Evolutionary conservation across 2,113 vertebrate species (phyloP), one percentile per base, ranked within the genome.

Genomic region (Rynchops niger): DNA sequence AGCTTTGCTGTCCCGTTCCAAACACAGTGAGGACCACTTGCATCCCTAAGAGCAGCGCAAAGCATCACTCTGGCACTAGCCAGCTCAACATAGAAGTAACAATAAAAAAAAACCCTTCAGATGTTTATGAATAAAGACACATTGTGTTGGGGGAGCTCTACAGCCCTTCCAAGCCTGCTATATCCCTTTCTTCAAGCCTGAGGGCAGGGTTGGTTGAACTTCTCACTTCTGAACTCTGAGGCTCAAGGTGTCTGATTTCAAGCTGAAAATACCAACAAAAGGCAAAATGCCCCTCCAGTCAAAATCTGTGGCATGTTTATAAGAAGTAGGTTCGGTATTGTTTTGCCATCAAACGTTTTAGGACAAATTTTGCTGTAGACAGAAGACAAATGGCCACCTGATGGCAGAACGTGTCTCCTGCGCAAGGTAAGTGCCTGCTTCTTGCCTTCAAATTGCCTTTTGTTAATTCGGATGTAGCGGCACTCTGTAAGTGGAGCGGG

Each of bases 381-480:
- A 38, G 52, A 79, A 2, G 45, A n/a, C 45, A 50, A 45, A 47
- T 0, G 1, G 21, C 26, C 50, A 13, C 42, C 12, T 22, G 71
- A 1, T 2, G 12, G 63, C 69, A 80, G 76, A 52, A 65, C 15
- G 45, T 73, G 30, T 4, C 78, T 85, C 55, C 53, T 25, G 83
- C 0, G 0, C 9, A 19, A 53, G 45, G 25, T 3, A 34, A 0
- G 5, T 11, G 10, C 42, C 86, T 9, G 27, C 55, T 83, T 56
- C 47, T 43, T 3, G 63, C 82, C 59, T 69, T 23, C 45, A n/a
- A 17, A 61, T 18, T 6, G 67, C 53, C 56, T 50, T 38, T 2
- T 38, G 84, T 88, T 93, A 80, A 70, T 18, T 3, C 10, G 88
- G 82, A 40, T 4, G 21, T 6, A 45, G 61, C 9, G 2, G 29